These are phyloP conservation scores for Idris sp. DNA, from an alignment of 1,140 invertebrate species.

Conservation along the genomic window DNA sequence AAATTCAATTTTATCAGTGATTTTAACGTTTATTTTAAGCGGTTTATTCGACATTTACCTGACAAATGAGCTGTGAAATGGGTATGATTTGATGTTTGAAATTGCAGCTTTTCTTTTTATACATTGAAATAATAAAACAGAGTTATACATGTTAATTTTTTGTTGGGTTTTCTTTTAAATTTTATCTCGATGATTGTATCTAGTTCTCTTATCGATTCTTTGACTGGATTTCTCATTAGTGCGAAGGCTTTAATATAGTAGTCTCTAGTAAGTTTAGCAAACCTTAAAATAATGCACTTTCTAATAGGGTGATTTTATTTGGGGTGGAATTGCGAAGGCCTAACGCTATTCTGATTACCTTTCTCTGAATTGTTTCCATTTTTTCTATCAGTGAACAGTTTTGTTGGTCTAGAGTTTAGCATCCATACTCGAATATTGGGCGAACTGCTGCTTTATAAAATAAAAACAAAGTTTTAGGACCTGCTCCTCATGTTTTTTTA, in stretches of 20 bases:
- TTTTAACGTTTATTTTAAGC: background rate
- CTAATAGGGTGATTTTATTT: background rate
- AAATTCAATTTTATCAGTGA: background rate
- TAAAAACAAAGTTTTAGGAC: background rate
- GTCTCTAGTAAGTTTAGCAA: background rate
- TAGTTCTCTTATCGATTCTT: background rate
- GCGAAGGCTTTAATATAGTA: background rate
- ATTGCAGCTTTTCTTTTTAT: too few species aligned
- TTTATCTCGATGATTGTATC: too few species aligned
- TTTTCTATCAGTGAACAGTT: background rate
- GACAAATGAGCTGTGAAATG: background rate
- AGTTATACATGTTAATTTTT: too few species aligned
- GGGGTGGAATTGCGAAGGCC: background rate
- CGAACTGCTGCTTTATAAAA: conserved; percentile 13
- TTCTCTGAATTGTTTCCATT: conserved; percentile 3
- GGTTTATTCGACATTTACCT: too few species aligned
- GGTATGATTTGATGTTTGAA: background rate
- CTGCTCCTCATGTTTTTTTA: conserved; percentile 17
- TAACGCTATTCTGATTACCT: conserved; percentile 5
- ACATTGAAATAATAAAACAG: too few species aligned
- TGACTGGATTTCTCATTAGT: conserved; percentile 1
- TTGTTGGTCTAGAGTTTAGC: background rate
- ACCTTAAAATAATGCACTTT: conserved; percentile 1
- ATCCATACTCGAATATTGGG: conserved; percentile 3
- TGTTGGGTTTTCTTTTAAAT: too few species aligned